phyloP scores from a whole-genome alignment of 37 sponge, comb jelly and placozoan species.

The Beroe forskalii region DNA sequence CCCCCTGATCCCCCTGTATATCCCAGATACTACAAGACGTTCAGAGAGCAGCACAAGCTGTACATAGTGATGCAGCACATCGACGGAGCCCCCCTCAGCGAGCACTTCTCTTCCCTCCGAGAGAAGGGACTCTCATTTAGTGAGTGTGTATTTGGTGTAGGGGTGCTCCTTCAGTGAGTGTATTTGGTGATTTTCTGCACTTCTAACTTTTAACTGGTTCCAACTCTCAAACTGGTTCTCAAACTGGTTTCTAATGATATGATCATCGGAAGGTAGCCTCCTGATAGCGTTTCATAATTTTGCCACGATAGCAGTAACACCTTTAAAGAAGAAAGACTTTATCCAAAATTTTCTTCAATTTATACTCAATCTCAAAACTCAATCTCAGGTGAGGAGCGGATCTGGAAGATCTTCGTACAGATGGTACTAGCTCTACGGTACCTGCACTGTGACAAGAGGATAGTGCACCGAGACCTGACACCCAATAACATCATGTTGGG shows the following conservation, averaged over 20 bases:
- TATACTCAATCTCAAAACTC: too few relatives aligned
- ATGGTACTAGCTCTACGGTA: slow-evolving; percentile 83
- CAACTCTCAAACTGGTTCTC: too few relatives aligned
- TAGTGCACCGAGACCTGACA: slow-evolving; percentile 84
- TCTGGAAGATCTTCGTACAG: slow-evolving; percentile 88
- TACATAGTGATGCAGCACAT: slow-evolving; percentile 92
- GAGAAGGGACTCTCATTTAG: slow-evolving; percentile 80
- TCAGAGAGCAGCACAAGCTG: slow-evolving; percentile 74
- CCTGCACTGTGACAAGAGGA: slow-evolving; percentile 83
- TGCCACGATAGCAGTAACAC: too few relatives aligned
- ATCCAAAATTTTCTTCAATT: too few relatives aligned
- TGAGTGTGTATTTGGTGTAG: too few relatives aligned
- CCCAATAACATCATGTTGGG: slow-evolving; percentile 88
- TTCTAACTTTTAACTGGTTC: too few relatives aligned
- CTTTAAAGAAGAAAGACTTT: too few relatives aligned
- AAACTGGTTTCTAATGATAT: too few relatives aligned
- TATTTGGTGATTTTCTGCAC: too few relatives aligned
- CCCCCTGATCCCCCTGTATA: not conserved
- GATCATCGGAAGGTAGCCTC: too few relatives aligned
- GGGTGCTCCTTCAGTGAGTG: too few relatives aligned
- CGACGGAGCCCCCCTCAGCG: slow-evolving; percentile 84
- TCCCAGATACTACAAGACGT: slow-evolving; percentile 81
- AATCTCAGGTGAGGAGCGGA: slow-evolving; percentile 78
- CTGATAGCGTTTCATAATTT: too few relatives aligned
- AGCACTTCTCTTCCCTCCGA: slow-evolving; percentile 74